Evolutionary conservation across 2,797 vertebrate genomes (phyloP).

Genomic region (Cryptoblepharus egeriae): DNA sequence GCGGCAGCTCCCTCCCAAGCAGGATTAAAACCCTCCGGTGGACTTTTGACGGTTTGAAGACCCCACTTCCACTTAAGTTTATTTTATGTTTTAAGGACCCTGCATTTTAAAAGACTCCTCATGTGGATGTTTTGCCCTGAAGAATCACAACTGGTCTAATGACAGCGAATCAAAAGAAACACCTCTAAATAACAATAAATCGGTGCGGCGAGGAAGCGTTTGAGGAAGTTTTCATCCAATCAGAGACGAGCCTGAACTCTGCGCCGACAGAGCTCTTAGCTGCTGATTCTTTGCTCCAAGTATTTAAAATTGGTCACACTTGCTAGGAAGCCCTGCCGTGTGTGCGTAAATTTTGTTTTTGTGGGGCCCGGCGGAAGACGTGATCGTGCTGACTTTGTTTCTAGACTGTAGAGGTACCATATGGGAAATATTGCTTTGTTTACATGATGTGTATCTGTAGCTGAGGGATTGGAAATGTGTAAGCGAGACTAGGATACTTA

Average conservation of each 20-base stretch:
- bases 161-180: constrained; percentile 69
- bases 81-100: constrained; percentile 85
- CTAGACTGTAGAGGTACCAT: constrained; percentile 78
- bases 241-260: constrained; percentile 86
- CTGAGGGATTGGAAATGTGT: constrained; percentile 72
- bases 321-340: constrained; percentile 64
- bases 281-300: constrained; percentile 66
- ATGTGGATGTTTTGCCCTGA: constrained; percentile 74
- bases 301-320: constrained; percentile 69
- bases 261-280: constrained; percentile 77
- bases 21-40: constrained; percentile 88
- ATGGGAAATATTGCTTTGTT: constrained; percentile 80
- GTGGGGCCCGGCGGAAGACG: constrained; percentile 72
- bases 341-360: constrained; percentile 75
- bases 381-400: constrained; percentile 78
- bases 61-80: constrained; percentile 95
- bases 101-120: constrained; percentile 69
- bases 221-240: constrained; percentile 71
- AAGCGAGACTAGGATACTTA: constrained; percentile 71
- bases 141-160: constrained; percentile 77
- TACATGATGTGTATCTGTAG: constrained; percentile 78
- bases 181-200: constrained; percentile 71
- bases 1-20: constrained; percentile 92
- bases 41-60: constrained; percentile 90
- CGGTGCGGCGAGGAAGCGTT: constrained; percentile 65